phyloP scores from a whole-genome alignment of 2,113 vertebrate species.

The Salvelinus sp. region DNA sequence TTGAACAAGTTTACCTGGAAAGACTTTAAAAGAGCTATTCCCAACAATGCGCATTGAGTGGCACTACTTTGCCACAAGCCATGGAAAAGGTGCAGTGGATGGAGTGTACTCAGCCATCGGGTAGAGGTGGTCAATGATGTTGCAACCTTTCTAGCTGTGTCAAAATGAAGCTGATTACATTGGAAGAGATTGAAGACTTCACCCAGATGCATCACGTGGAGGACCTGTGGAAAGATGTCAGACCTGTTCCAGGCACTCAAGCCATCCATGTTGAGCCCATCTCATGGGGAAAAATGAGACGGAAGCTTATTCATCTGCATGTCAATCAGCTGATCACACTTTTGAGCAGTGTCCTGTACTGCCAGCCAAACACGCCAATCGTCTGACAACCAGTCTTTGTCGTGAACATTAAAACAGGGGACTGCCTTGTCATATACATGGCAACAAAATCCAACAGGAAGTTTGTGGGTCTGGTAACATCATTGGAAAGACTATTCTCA shows the following conservation, averaged over 20 bases:
- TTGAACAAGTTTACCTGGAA: slow-evolving; percentile 4
- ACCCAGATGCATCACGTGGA: slow-evolving; percentile 6
- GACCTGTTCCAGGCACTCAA: slow-evolving; percentile 2
- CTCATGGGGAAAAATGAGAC: background rate
- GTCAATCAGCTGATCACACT: background rate
- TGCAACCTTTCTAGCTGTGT: background rate
- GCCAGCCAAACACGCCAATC: background rate
- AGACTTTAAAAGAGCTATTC: slow-evolving; percentile 2
- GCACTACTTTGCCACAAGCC: slow-evolving; percentile 10
- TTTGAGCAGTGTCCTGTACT: background rate
- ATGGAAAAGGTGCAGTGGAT: slow-evolving; percentile 20
- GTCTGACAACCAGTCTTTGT: background rate
- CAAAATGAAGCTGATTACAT: background rate
- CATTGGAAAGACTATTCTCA: no score
- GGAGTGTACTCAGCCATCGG: background rate
- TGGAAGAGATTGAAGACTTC: background rate
- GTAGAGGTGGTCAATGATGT: background rate
- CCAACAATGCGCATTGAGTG: background rate
- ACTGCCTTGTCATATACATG: slow-evolving; percentile 8
- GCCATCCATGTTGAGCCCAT: background rate
- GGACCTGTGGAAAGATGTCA: slow-evolving; percentile 4
- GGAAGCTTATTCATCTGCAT: background rate
- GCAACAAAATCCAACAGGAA: background rate
- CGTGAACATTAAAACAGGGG: background rate
- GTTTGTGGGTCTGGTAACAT: slow-evolving; percentile 11